Percentiles rank a stretch among this genome's conserved stretches.
phyloP scores from a whole-genome alignment of 1,140 invertebrate species.

The Tetramorium parvispinum region DNA sequence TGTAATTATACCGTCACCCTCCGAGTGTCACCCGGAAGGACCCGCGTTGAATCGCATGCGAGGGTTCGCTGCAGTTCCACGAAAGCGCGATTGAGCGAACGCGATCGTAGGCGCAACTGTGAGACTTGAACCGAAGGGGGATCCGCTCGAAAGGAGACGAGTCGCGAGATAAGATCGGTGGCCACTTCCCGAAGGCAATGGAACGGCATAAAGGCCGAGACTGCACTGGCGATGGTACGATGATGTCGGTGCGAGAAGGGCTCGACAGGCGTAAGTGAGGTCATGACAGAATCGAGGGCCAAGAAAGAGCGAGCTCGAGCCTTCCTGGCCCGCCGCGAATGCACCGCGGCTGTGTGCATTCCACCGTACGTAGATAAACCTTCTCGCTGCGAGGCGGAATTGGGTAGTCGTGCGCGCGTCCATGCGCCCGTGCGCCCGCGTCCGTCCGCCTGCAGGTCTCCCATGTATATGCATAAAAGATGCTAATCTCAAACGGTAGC shows the following conservation, averaged over 20 bases:
- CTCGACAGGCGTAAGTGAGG: conserved; percentile 30
- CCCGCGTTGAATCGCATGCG: conserved; percentile 31
- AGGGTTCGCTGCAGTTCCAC: not conserved
- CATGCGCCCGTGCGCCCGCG: not conserved
- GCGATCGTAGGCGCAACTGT: conserved; percentile 36
- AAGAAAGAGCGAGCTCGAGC: not conserved
- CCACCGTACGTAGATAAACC: not conserved
- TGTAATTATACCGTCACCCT: conserved; percentile 68
- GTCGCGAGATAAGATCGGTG: conserved; percentile 70
- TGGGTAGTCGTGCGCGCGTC: conserved; percentile 16
- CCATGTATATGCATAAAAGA: conserved; percentile 78
- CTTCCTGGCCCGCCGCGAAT: conserved; percentile 29
- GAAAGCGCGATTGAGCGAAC: not conserved
- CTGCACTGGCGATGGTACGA: conserved; percentile 5
- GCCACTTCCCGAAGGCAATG: conserved; percentile 39
- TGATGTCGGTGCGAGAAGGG: conserved; percentile 28
- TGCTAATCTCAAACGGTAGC: conserved; percentile 82
- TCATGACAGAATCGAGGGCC: not conserved
- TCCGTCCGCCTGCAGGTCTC: conserved; percentile 60
- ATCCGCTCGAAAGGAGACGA: conserved; percentile 50
- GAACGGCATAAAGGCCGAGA: conserved; percentile 38
- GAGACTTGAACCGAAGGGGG: conserved; percentile 11
- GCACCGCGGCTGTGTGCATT: not conserved
- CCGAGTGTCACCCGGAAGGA: conserved; percentile 12
- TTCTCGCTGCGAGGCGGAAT: conserved; percentile 31